Evolutionary conservation across 2,888 invertebrate genomes (phyloP), one percentile per base, ranked within the genome.

Genomic region (Troides aeacus): DNA sequence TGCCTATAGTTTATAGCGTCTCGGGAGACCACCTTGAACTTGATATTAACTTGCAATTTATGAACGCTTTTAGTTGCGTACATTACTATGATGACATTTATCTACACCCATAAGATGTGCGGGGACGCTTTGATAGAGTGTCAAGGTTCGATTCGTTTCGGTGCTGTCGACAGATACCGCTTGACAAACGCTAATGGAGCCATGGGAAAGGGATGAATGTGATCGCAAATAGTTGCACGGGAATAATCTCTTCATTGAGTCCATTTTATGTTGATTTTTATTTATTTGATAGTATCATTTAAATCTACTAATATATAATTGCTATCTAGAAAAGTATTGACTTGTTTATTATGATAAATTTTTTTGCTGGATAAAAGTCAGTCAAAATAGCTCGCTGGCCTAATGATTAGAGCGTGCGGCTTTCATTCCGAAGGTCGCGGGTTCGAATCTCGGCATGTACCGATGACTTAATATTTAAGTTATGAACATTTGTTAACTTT

Each of bases 111-210:
- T 83, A 83, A 85, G 83, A 83, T 82, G 82, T 79, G 77, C 73
- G 79, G 74, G 60, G 81, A 78, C 78, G 77, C 78, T 78, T 84
- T 80, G 85, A 86, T 83, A 81, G 77, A 76, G 79, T 84, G 86
- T 85, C 86, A 81, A 71, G 79, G 80, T 82, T 81, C 82, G 84
- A 85, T 80, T 84, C 78, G 79, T 76, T 78, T 78, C 81, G 77
- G 76, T 79, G 77, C 73, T 76, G 75, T 76, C 74, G 74, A 75
- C 75, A 78, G 84, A 86, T 87, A 85, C 76, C 75, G 73, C 69
- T 77, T 85, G 88, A 89, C 87, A 84, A 80, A 84, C 82, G 86
- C 89, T 91, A 91, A 91, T 90, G 90, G 90, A 89, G 76, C 76
- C 76, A 79, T 82, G 82, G 83, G 82, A 85, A 85, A 76, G 74